These are phyloP conservation scores for Colaptes auratus DNA, from an alignment of 2,113 vertebrate genomes.

Conservation along the genomic window DNA sequence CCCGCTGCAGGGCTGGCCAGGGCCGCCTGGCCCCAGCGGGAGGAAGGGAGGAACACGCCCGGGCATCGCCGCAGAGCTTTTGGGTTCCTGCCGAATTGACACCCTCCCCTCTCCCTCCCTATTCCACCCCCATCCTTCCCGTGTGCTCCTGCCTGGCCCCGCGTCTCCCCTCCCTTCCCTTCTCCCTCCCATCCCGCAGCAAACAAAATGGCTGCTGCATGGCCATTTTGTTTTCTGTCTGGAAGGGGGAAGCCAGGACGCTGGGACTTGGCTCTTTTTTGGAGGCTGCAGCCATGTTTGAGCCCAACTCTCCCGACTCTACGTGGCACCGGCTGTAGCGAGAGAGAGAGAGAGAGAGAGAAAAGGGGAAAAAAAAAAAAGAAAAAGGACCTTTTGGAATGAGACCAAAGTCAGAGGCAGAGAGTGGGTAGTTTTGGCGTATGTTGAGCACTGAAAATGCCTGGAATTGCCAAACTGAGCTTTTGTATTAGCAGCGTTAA, in stretches of 20 bases:
- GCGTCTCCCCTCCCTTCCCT: conserved; percentile 53
- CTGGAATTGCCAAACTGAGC: conserved; percentile 70
- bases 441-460: conserved; percentile 61
- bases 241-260: conserved; percentile 56
- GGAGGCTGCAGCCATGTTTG: conserved; percentile 52
- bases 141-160: neutral
- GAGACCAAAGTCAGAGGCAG: conserved; percentile 61
- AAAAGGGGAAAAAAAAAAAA: neutral
- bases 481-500: conserved; percentile 61
- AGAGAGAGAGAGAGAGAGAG: neutral
- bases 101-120: neutral
- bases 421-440: conserved; percentile 73
- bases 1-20: neutral
- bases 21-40: neutral
- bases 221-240: conserved; percentile 65
- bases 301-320: conserved; percentile 57
- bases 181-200: conserved; percentile 59
- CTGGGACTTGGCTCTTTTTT: conserved; percentile 61
- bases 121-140: neutral
- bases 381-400: conserved; percentile 63
- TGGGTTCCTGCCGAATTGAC: conserved; percentile 52
- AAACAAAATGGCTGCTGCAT: conserved; percentile 73
- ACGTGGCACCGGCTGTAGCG: conserved; percentile 63
- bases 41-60: conserved; percentile 37
- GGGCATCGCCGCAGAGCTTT: conserved; percentile 5